A percentile compares a stretch with the other conserved stretches of the same genome.
Evolutionary conservation across 2,797 vertebrate genomes (phyloP).

Genomic region (Oophaga sylvatica): DNA sequence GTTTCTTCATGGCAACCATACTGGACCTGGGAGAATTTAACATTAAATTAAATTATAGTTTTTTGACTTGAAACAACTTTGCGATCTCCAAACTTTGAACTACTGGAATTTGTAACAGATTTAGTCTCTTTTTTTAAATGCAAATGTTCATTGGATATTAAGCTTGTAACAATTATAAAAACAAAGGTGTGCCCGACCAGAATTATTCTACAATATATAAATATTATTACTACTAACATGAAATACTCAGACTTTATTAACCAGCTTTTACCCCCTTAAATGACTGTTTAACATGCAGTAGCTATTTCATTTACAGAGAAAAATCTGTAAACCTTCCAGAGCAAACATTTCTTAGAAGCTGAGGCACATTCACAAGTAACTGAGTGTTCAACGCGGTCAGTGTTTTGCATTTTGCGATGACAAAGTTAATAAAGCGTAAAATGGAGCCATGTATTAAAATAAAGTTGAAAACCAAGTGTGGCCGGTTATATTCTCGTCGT

Average conservation of each 20-base stretch:
- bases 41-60: conserved; percentile 16
- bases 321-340: conserved; percentile 40
- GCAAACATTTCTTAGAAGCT: conserved; percentile 39
- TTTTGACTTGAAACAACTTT: conserved; percentile 3
- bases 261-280: conserved; percentile 20
- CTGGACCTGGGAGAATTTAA: background rate
- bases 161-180: background rate
- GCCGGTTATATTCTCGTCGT: background rate
- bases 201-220: conserved; percentile 21
- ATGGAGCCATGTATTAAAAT: background rate
- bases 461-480: background rate
- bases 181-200: background rate
- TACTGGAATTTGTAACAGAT: conserved; percentile 14
- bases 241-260: conserved; percentile 36
- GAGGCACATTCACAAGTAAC: conserved; percentile 29
- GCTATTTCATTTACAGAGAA: conserved; percentile 27
- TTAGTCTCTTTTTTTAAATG: background rate
- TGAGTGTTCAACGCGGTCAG: background rate
- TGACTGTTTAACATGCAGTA: conserved; percentile 37
- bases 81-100: conserved; percentile 10
- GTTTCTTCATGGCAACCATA: conserved; percentile 8
- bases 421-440: conserved; percentile 7
- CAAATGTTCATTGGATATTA: background rate
- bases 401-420: conserved; percentile 14
- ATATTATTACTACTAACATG: conserved; percentile 33